These are phyloP conservation scores for Crocuta crocuta DNA, from an alignment of 2,113 vertebrate species.

Conservation along the genomic window DNA sequence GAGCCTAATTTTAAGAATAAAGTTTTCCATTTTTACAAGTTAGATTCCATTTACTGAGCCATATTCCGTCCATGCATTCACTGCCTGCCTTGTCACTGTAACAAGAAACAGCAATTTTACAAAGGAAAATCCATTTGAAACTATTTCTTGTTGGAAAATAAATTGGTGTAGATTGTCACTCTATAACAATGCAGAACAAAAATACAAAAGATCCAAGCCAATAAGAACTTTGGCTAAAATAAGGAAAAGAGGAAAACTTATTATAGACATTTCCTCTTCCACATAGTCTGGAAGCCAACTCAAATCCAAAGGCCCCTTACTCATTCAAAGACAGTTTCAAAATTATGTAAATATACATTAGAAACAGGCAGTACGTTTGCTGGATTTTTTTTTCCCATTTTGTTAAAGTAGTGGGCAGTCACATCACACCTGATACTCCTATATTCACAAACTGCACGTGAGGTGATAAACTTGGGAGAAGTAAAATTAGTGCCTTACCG, in stretches of 20 bases:
- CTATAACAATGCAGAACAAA: background rate
- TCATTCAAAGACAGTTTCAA: constrained; percentile 9
- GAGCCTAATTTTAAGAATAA: background rate
- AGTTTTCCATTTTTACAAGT: background rate
- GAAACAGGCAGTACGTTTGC: background rate
- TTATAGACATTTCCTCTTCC: background rate
- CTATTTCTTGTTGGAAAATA: constrained; percentile 24
- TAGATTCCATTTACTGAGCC: constrained; percentile 8
- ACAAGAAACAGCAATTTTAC: background rate
- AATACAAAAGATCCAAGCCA: background rate
- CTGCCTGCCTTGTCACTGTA: background rate
- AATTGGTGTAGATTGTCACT: background rate
- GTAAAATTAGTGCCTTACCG: constrained; percentile 87
- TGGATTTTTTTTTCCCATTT: background rate
- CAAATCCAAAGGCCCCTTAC: constrained; percentile 29
- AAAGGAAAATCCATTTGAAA: constrained; percentile 25
- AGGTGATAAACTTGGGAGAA: background rate
- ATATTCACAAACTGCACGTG: background rate
- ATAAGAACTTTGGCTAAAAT: constrained; percentile 3
- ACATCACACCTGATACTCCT: background rate
- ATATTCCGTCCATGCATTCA: background rate
- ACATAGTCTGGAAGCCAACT: background rate
- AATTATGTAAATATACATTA: background rate
- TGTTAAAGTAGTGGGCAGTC: background rate
- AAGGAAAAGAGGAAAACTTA: background rate